Conservation (phyloP, 1,140 invertebrate species). For the Dermatophagoides farinae region DNA sequence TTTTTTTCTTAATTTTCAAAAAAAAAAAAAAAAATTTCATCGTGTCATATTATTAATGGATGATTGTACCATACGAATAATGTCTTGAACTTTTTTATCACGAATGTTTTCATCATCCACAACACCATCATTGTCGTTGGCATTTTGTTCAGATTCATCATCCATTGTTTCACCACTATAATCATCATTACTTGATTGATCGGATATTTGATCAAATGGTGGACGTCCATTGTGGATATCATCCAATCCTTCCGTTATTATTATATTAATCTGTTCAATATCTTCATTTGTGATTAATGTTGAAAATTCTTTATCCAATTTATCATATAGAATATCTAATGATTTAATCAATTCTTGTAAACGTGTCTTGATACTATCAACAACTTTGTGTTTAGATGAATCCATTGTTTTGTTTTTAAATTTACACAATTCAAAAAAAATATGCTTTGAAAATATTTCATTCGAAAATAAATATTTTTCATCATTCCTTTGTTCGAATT, state of each 20-base stretch:
- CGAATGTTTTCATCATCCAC: not conserved
- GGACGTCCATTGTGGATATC: not conserved
- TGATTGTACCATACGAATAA: not conserved
- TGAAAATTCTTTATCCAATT: not conserved
- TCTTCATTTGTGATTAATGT: not conserved
- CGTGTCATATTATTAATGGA: not conserved
- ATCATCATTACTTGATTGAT: not conserved
- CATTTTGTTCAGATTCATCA: not conserved
- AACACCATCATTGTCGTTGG: not conserved
- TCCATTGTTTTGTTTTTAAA: not conserved
- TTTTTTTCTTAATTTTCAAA: too few species aligned
- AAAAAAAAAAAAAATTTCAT: too few species aligned
- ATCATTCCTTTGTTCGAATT: too few species aligned
- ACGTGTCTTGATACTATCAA: not conserved
- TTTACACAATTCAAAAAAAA: too few species aligned
- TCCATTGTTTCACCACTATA: not conserved
- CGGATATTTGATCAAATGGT: not conserved
- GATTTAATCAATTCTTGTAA: not conserved
- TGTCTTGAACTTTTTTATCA: not conserved
- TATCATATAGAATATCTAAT: not conserved
- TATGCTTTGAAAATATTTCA: too few species aligned
- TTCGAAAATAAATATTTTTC: too few species aligned
- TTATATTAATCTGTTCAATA: not conserved
- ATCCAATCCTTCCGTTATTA: not conserved
- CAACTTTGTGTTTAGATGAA: not conserved